Conservation (phyloP, 1,140 invertebrate genomes). For the Archivesica marissinica region DNA sequence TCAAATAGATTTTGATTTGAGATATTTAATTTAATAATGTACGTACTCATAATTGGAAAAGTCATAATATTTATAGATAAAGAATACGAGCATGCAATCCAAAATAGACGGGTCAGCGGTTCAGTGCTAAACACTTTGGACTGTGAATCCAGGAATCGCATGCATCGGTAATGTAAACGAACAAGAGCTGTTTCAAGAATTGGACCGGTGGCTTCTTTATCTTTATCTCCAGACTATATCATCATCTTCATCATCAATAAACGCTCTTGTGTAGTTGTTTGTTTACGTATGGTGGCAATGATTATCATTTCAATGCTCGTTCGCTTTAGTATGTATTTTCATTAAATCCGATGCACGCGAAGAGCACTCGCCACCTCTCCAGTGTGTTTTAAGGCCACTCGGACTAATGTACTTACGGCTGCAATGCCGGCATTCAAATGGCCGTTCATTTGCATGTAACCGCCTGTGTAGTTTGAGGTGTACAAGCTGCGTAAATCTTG, state of each 20-base stretch:
- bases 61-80: no score
- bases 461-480: conserved; percentile 60
- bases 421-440: conserved; percentile 88
- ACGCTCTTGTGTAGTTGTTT: not conserved
- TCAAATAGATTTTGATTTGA: no score
- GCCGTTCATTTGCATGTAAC: conserved; percentile 93
- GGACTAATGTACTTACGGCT: conserved; percentile 65
- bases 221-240: not conserved
- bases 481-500: conserved; percentile 80
- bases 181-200: not conserved
- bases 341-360: not conserved
- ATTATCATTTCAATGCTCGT: no score
- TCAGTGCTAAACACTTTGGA: no score
- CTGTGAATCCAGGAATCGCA: no score
- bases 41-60: no score
- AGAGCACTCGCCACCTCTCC: conserved; percentile 65
- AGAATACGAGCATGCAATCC: no score
- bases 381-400: conserved; percentile 67
- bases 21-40: no score
- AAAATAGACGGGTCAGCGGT: no score
- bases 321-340: not conserved
- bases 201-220: not conserved
- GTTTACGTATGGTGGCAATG: no score
- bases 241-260: no score
- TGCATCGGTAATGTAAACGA: not conserved